A percentile compares a stretch with the other conserved stretches of the same genome.
Evolutionary conservation across 2,113 vertebrate species (phyloP).

Genomic region (Mus spicilegus): DNA sequence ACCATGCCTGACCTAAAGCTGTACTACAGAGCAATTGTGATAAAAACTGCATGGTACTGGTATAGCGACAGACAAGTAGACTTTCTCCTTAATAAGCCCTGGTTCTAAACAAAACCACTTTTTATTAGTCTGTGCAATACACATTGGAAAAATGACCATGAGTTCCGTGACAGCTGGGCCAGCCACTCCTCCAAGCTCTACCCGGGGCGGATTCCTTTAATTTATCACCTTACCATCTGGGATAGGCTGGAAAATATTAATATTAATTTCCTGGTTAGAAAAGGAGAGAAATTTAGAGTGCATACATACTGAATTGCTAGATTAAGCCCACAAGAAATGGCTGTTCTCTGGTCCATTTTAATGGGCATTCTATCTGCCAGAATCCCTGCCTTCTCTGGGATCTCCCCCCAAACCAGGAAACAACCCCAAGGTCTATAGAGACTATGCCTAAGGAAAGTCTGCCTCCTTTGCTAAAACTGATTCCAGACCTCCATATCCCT

Average conservation of each 20-base stretch:
- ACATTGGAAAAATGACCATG: not conserved
- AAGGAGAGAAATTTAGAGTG: not conserved
- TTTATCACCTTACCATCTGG: not conserved
- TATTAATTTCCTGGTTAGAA: not conserved
- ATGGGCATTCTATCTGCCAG: not conserved
- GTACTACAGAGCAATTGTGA: no score
- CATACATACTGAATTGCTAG: not conserved
- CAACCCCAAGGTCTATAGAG: not conserved
- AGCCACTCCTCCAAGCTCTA: fast-evolving
- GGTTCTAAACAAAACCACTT: not conserved
- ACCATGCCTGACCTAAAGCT: no score
- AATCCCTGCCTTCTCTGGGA: not conserved
- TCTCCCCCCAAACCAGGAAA: not conserved
- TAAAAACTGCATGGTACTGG: no score
- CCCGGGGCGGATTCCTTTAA: not conserved
- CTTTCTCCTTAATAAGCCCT: not conserved
- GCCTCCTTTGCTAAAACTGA: not conserved
- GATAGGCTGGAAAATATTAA: not conserved
- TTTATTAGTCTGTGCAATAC: not conserved
- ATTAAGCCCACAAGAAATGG: not conserved
- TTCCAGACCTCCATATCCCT: not conserved
- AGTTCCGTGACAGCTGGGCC: not conserved
- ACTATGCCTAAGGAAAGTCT: not conserved
- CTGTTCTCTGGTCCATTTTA: not conserved
- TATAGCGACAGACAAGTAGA: no score